phyloP scores from a whole-genome alignment of 2,888 invertebrate genomes.

The Automeris io region DNA sequence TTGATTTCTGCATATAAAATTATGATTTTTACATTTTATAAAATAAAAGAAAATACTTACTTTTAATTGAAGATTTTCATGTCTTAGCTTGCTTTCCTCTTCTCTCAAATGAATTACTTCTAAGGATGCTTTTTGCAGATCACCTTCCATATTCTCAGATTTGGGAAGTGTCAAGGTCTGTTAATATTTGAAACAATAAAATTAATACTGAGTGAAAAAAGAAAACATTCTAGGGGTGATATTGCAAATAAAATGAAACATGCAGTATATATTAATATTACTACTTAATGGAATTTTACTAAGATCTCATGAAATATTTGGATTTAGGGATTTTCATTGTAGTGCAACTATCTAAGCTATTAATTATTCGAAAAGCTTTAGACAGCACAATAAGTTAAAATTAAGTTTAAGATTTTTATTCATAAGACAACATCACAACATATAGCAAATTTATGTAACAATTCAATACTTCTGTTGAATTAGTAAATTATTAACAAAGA shows the following conservation, averaged over 20 bases:
- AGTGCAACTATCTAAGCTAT: too few relatives aligned
- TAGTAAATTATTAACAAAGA: too few relatives aligned
- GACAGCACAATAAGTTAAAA: too few relatives aligned
- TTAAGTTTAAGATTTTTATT: too few relatives aligned
- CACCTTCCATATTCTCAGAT: conserved; percentile 58
- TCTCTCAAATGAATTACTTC: conserved; percentile 88
- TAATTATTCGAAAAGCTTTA: too few relatives aligned
- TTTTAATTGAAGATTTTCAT: conserved; percentile 91
- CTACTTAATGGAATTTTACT: neutral
- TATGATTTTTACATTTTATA: neutral
- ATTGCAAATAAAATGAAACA: conserved; percentile 6
- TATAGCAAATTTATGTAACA: too few relatives aligned
- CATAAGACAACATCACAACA: too few relatives aligned
- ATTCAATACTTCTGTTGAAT: too few relatives aligned
- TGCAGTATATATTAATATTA: conserved; percentile 12
- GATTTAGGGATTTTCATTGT: too few relatives aligned
- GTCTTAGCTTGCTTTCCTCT: conserved; percentile 86
- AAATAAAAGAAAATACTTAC: conserved; percentile 59
- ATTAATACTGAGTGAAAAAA: neutral
- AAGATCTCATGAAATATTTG: neutral
- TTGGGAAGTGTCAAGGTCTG: conserved; percentile 55
- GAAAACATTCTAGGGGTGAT: neutral
- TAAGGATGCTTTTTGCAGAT: conserved; percentile 81
- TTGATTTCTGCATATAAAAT: too few relatives aligned
- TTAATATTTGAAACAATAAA: conserved; percentile 26